These are phyloP conservation scores for Ruditapes philippinarum DNA, from an alignment of 1,140 invertebrate genomes.

Conservation along the genomic window DNA sequence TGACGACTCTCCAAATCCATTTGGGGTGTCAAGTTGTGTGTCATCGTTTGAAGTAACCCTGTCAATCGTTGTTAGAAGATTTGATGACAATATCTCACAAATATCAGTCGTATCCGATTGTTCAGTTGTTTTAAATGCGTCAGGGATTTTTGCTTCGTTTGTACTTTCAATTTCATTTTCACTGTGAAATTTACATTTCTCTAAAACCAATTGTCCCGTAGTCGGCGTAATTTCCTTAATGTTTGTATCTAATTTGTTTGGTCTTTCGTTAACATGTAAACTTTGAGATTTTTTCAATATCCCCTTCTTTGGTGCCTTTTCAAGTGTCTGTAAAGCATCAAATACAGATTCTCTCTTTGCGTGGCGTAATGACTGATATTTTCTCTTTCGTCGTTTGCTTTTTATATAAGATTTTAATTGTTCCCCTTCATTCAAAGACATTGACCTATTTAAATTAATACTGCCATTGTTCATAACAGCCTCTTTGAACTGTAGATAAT, in stretches of 20 bases:
- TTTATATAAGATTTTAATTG: neutral
- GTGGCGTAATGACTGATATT: constrained; percentile 46
- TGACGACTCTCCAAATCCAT: too few relatives aligned
- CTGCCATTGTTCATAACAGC: neutral
- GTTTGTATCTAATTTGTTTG: too few relatives aligned
- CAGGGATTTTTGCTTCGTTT: neutral
- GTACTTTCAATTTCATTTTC: neutral
- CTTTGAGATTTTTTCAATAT: constrained; percentile 47
- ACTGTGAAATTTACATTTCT: neutral
- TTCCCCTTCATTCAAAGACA: constrained; percentile 30
- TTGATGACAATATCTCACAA: neutral
- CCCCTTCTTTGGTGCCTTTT: constrained; percentile 25
- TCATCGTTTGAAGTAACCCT: neutral
- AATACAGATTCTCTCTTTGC: constrained; percentile 32
- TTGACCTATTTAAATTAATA: constrained; percentile 5
- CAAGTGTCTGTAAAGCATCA: constrained; percentile 5
- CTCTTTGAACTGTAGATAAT: neutral
- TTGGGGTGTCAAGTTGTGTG: too few relatives aligned
- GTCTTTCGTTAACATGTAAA: neutral
- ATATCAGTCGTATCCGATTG: too few relatives aligned
- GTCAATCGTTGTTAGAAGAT: neutral
- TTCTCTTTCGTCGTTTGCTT: constrained; percentile 22
- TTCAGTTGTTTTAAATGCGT: too few relatives aligned
- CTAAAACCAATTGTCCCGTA: neutral
- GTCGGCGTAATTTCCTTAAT: too few relatives aligned